Evolutionary conservation across 2,888 invertebrate genomes (phyloP).

Genomic region (Ferrisia virgata): DNA sequence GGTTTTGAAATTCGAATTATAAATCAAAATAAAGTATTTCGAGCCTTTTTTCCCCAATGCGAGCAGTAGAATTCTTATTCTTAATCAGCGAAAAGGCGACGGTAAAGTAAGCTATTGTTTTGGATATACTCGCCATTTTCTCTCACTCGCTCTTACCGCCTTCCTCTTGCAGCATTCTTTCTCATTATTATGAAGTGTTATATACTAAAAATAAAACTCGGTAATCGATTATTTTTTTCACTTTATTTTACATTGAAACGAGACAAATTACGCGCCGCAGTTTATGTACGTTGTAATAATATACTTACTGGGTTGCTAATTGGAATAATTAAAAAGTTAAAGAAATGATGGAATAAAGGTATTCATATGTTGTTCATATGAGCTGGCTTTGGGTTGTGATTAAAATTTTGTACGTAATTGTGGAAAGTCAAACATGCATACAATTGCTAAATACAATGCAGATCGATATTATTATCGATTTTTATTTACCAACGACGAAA

Average conservation of each 20-base stretch:
- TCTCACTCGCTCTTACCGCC: background rate
- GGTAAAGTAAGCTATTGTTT: too few species aligned
- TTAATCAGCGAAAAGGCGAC: too few species aligned
- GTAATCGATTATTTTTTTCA: background rate
- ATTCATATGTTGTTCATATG: too few species aligned
- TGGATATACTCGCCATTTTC: background rate
- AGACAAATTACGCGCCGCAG: background rate
- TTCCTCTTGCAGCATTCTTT: too few species aligned
- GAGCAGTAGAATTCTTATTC: too few species aligned
- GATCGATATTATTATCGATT: background rate
- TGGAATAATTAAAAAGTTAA: background rate
- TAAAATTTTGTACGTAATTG: background rate
- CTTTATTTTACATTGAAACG: background rate
- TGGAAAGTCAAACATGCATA: background rate
- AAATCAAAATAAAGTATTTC: too few species aligned
- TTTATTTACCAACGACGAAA: background rate
- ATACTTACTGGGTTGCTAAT: background rate
- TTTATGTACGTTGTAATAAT: background rate
- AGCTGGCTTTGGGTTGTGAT: too few species aligned
- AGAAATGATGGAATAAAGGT: background rate
- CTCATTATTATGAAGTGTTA: too few species aligned
- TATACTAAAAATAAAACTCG: background rate
- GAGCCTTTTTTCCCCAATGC: too few species aligned
- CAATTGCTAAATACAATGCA: background rate
- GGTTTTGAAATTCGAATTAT: too few species aligned